A percentile compares a stretch with the other conserved stretches of the same genome.
phyloP scores from a whole-genome alignment of 2,888 invertebrate genomes.

The Trisateles emortualis region DNA sequence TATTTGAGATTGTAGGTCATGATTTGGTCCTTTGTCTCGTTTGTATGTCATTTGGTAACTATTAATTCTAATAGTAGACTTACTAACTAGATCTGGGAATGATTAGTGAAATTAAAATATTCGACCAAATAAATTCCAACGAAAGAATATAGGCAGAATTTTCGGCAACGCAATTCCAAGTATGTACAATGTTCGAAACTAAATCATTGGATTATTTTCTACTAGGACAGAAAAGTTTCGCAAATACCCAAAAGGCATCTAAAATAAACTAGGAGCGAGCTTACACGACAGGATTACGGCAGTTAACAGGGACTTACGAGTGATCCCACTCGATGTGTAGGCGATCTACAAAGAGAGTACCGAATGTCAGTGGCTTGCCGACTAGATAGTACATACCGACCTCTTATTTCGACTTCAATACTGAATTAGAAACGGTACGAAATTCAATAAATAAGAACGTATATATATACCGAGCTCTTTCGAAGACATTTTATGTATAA shows the following conservation, averaged over 20 bases:
- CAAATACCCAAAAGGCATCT: constrained; percentile 34
- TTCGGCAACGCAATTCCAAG: background rate
- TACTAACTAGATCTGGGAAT: too few species aligned
- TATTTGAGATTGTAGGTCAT: constrained; percentile 26
- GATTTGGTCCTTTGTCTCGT: too few species aligned
- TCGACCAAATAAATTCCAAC: background rate
- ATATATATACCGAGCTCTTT: too few species aligned
- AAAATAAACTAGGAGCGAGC: constrained; percentile 51
- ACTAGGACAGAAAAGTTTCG: constrained; percentile 20
- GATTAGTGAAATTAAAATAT: background rate
- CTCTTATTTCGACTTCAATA: constrained; percentile 52
- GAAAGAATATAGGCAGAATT: background rate
- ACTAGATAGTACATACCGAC: constrained; percentile 60
- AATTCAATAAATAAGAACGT: background rate
- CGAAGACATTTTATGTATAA: background rate
- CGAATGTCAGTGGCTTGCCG: constrained; percentile 67
- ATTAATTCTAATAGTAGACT: too few species aligned
- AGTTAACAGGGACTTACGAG: constrained; percentile 66
- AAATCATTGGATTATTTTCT: constrained; percentile 21
- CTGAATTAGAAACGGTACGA: constrained; percentile 8
- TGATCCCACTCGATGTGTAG: constrained; percentile 56
- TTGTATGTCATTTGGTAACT: too few species aligned
- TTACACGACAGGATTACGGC: constrained; percentile 60
- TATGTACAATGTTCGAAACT: background rate
- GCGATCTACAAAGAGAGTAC: constrained; percentile 60